Percentiles rank a stretch among this genome's conserved stretches.
These are phyloP conservation scores for Nestor notabilis DNA, from an alignment of 2,113 vertebrate species.

Conservation along the genomic window DNA sequence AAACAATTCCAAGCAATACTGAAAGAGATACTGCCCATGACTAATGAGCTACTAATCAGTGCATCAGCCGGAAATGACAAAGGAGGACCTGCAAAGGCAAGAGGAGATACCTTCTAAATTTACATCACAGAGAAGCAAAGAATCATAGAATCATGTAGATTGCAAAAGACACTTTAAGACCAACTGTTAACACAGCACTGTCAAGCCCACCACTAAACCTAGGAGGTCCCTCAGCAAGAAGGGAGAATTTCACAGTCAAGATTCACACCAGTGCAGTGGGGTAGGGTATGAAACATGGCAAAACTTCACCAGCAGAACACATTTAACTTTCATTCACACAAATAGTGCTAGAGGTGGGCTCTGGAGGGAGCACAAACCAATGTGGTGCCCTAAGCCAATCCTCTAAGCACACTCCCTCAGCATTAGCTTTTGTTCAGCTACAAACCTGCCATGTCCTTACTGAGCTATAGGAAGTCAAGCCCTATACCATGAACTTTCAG, in stretches of 20 bases:
- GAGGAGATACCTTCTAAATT: neutral
- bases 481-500: neutral
- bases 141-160: neutral
- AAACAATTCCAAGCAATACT: neutral
- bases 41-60: neutral
- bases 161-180: neutral
- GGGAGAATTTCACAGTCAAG: neutral
- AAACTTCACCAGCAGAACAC: neutral
- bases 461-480: neutral
- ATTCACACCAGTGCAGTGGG: neutral
- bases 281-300: neutral
- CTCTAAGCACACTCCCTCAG: neutral
- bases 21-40: neutral
- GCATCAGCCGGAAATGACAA: neutral
- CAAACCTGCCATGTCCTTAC: accelerated
- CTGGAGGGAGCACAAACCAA: neutral
- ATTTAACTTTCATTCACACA: neutral
- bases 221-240: neutral
- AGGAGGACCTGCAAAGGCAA: neutral
- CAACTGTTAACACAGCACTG: neutral
- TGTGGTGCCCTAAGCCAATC: neutral
- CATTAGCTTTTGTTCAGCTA: neutral
- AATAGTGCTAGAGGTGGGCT: neutral
- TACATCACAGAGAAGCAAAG: neutral
- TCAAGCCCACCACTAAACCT: neutral